Percentiles rank a stretch among this genome's conserved stretches.
These are phyloP conservation scores for Drosophila mayri DNA, from an alignment of 1,140 invertebrate species.

Conservation along the genomic window DNA sequence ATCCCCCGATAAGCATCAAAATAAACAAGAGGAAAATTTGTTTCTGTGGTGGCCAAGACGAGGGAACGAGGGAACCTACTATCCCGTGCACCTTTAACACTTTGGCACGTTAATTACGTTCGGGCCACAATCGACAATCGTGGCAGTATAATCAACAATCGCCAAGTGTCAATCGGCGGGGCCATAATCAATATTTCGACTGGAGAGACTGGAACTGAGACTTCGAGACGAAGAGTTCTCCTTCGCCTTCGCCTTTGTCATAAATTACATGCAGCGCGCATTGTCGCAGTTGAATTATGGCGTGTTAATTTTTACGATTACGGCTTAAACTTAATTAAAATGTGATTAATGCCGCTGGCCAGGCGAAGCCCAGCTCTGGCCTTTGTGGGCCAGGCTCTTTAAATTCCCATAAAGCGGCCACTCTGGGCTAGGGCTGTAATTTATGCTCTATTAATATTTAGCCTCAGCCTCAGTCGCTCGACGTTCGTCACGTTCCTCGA, in stretches of 20 bases:
- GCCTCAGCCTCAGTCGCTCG: conserved; percentile 52
- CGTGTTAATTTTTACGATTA: conserved; percentile 83
- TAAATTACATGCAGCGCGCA: conserved; percentile 81
- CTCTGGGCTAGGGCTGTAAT: conserved; percentile 51
- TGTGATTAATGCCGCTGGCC: conserved; percentile 76
- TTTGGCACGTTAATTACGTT: conserved; percentile 81
- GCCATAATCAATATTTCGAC: conserved; percentile 81
- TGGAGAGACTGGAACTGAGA: neutral
- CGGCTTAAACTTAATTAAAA: conserved; percentile 83
- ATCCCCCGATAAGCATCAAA: conserved; percentile 69
- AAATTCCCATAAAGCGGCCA: conserved; percentile 72
- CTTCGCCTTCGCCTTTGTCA: conserved; percentile 46
- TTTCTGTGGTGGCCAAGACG: conserved; percentile 48
- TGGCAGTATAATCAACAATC: conserved; percentile 64
- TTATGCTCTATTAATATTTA: conserved; percentile 83
- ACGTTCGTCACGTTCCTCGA: conserved; percentile 38
- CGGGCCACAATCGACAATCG: conserved; percentile 49
- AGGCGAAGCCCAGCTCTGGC: conserved; percentile 31
- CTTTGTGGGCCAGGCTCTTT: conserved; percentile 69
- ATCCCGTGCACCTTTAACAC: conserved; percentile 74
- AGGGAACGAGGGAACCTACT: conserved; percentile 18
- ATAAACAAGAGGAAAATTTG: conserved; percentile 81
- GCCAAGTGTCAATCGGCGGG: conserved; percentile 49
- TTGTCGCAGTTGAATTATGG: conserved; percentile 82
- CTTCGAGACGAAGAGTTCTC: conserved; percentile 9